These are phyloP conservation scores for Ispidina lecontei DNA, from an alignment of 2,797 vertebrate species.

Conservation along the genomic window DNA sequence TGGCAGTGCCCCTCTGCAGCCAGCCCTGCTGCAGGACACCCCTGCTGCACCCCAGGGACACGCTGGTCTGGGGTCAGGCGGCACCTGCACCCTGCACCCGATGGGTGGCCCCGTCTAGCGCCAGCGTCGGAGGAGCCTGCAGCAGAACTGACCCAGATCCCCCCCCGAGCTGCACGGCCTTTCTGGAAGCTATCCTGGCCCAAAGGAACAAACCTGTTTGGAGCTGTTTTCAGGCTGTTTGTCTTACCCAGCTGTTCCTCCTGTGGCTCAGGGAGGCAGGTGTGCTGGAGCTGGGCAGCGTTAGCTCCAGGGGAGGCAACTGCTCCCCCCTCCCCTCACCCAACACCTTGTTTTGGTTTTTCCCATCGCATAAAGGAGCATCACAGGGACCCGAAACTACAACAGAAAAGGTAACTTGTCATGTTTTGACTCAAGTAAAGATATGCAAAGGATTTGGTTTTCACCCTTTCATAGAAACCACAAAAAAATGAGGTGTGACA, in stretches of 20 bases:
- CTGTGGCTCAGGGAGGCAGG: background rate
- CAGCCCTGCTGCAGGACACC: background rate
- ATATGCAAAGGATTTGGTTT: background rate
- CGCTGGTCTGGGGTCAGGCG: background rate
- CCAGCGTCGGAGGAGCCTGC: accelerated
- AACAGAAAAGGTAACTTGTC: background rate
- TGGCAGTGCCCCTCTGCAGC: background rate
- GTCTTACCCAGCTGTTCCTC: background rate
- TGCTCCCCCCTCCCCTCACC: background rate
- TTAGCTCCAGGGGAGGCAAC: background rate
- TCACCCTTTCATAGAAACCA: background rate
- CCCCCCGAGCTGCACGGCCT: background rate
- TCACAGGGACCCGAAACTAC: background rate
- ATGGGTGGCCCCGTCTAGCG: accelerated
- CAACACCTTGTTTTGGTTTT: background rate
- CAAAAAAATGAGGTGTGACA: background rate
- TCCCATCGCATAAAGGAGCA: background rate
- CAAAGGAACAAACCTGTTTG: conserved; percentile 6
- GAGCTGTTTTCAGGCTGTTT: background rate
- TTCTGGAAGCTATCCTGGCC: background rate
- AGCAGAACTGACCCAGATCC: background rate
- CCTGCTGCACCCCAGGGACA: background rate
- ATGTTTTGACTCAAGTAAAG: background rate
- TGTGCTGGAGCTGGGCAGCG: background rate
- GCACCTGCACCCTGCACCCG: background rate